Percentiles rank a stretch among this genome's conserved stretches.
Conservation (phyloP, 2,113 vertebrate species). For the Odocoileus hemionus region DNA sequence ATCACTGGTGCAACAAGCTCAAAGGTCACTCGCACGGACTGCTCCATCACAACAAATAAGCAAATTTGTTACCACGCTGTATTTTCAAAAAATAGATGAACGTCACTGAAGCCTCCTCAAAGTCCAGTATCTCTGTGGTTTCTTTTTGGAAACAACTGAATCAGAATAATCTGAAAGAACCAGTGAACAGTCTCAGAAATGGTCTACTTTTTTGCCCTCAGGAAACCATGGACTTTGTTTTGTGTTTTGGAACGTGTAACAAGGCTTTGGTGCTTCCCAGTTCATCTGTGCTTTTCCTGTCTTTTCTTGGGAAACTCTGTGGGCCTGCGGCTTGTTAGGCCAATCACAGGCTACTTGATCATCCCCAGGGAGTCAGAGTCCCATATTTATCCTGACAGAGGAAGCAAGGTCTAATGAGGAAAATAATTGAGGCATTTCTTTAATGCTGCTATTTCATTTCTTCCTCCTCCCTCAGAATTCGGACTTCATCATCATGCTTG, state of each 20-base stretch:
- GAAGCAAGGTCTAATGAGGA: conserved; percentile 35
- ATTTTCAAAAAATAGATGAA: neutral
- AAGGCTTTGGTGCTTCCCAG: neutral
- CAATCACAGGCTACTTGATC: conserved; percentile 51
- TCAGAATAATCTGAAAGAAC: neutral
- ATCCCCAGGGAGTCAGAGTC: conserved; percentile 34
- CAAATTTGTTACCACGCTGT: neutral
- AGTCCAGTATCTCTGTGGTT: neutral
- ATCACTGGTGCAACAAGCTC: neutral
- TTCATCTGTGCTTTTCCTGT: conserved; percentile 56
- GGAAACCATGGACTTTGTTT: conserved; percentile 29
- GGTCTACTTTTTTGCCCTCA: neutral
- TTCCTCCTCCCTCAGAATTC: neutral
- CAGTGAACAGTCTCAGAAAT: neutral
- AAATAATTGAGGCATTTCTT: conserved; percentile 43
- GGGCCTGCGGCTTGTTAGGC: conserved; percentile 35
- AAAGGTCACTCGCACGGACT: neutral
- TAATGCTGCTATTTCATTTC: neutral
- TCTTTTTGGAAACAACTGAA: neutral
- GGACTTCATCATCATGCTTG: neutral
- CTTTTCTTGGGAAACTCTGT: conserved; percentile 58
- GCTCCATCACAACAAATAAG: neutral
- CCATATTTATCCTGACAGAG: conserved; percentile 61
- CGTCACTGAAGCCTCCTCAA: neutral
- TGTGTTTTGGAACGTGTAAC: conserved; percentile 35